A percentile compares a stretch with the other conserved stretches of the same genome.
These are phyloP conservation scores for Thera obeliscata DNA, from an alignment of 2,888 invertebrate genomes.

Conservation along the genomic window DNA sequence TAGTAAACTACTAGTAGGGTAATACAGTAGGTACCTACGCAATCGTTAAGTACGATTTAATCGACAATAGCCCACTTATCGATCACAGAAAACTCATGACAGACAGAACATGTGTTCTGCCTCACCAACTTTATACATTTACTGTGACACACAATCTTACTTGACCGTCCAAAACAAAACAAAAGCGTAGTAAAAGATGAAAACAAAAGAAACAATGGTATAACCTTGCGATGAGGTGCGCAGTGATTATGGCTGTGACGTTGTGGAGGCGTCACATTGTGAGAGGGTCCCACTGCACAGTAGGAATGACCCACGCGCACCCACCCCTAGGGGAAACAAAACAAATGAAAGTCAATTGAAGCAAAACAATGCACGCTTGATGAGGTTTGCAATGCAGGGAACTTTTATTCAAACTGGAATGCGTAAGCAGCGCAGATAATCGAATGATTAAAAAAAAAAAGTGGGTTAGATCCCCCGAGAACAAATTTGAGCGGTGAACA, in stretches of 20 bases:
- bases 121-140: not conserved
- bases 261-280: constrained; percentile 58
- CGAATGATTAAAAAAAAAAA: too few relatives aligned
- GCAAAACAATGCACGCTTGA: constrained; percentile 36
- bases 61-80: too few relatives aligned
- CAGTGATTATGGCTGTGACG: constrained; percentile 25
- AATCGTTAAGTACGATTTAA: not conserved
- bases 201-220: constrained; percentile 22
- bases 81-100: too few relatives aligned
- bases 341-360: constrained; percentile 37
- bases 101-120: too few relatives aligned
- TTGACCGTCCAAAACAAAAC: not conserved
- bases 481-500: too few relatives aligned
- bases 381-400: not conserved
- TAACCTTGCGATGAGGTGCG: constrained; percentile 33
- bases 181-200: constrained; percentile 21
- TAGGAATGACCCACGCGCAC: constrained; percentile 77
- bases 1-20: too few relatives aligned
- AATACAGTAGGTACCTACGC: not conserved
- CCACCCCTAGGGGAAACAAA: constrained; percentile 56
- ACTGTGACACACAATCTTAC: not conserved
- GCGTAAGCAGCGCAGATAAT: not conserved
- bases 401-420: not conserved
- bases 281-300: constrained; percentile 74
- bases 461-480: too few relatives aligned